Percentiles rank a stretch among this genome's conserved stretches.
These are phyloP conservation scores for Tupiocoris notatus DNA, from an alignment of 2,888 invertebrate genomes.

Conservation along the genomic window DNA sequence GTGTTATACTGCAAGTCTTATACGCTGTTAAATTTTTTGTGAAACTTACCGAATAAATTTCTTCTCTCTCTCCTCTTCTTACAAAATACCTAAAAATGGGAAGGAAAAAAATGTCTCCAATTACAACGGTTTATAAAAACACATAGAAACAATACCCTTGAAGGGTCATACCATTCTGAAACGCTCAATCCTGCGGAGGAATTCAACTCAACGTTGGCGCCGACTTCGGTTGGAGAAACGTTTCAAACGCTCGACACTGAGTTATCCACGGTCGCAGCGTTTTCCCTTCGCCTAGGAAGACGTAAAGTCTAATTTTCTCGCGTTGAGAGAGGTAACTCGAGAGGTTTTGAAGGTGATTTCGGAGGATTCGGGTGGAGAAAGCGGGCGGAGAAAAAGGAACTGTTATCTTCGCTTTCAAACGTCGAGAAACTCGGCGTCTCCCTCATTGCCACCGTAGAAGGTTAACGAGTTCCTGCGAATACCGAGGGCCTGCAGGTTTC, in stretches of 20 bases:
- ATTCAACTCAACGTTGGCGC: no score
- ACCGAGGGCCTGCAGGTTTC: background rate
- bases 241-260: background rate
- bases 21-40: no score
- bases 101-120: no score
- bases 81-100: no score
- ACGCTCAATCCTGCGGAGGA: no score
- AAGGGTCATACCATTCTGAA: no score
- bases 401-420: slow-evolving; percentile 40
- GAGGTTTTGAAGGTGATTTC: background rate
- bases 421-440: background rate
- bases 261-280: background rate
- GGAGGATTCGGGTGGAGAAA: background rate
- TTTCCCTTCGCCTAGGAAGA: background rate
- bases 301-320: background rate
- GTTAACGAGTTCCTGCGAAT: background rate
- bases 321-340: background rate
- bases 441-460: background rate
- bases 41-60: no score
- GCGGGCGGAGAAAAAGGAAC: slow-evolving; percentile 1
- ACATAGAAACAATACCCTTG: no score
- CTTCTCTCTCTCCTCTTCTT: no score
- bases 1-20: no score
- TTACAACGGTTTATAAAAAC: no score
- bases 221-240: no score